These are phyloP conservation scores for Sturnira hondurensis DNA, from an alignment of 2,113 vertebrate genomes.

Conservation along the genomic window DNA sequence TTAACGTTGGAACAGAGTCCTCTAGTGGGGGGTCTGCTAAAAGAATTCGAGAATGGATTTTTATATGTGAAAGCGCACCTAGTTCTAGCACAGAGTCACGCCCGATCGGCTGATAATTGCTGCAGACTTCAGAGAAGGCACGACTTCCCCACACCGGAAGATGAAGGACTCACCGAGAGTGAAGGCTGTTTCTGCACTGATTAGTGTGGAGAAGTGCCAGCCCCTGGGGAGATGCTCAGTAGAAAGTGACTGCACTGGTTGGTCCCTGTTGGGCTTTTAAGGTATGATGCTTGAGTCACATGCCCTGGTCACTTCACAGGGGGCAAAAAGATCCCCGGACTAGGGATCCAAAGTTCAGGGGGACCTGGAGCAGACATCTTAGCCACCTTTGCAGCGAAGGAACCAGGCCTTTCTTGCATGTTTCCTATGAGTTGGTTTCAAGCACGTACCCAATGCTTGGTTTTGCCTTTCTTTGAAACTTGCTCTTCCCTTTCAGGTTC, in stretches of 20 bases:
- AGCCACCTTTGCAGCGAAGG: too few species aligned
- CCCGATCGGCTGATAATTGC: background rate
- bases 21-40: slow-evolving; percentile 44
- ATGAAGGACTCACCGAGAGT: background rate
- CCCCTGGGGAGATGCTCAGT: background rate
- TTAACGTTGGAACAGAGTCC: background rate
- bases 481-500: rapidly evolving
- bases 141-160: background rate
- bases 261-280: background rate
- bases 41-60: slow-evolving; percentile 12
- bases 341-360: rapidly evolving
- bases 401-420: rapidly evolving
- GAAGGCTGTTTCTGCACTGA: background rate
- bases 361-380: rapidly evolving
- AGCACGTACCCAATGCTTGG: rapidly evolving
- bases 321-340: too few species aligned
- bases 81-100: background rate
- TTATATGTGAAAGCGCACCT: background rate
- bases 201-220: background rate
- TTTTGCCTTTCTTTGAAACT: background rate
- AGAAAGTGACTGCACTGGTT: background rate
- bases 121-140: background rate
- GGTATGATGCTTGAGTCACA: background rate
- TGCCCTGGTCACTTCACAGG: background rate
- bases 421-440: too few species aligned